Conservation (phyloP, 2,797 vertebrate genomes). For the Muraenolepis orangiensis region DNA sequence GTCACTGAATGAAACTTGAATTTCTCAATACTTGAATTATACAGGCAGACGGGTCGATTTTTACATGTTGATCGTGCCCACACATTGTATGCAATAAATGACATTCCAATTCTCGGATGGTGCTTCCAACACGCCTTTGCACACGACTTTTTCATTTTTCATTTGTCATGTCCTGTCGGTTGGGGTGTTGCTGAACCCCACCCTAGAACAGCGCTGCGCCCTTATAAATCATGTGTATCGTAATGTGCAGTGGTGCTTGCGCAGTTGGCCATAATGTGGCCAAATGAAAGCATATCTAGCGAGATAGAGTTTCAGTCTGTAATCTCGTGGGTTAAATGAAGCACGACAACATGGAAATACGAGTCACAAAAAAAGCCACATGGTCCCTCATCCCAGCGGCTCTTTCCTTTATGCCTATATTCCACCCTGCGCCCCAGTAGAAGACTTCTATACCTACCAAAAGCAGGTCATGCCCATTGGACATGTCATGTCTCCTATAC, state of each 20-base stretch:
- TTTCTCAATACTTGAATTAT: slow-evolving; percentile 4
- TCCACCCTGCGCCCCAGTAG: background rate
- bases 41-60: background rate
- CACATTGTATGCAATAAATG: slow-evolving; percentile 27
- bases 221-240: background rate
- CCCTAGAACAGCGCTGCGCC: slow-evolving; percentile 22
- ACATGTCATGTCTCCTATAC: background rate
- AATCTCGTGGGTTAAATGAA: background rate
- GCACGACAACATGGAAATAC: background rate
- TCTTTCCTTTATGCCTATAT: background rate
- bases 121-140: slow-evolving; percentile 29
- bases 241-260: background rate
- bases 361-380: background rate
- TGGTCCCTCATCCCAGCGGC: background rate
- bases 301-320: background rate
- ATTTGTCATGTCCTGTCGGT: slow-evolving; percentile 34
- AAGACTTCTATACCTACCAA: background rate
- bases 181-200: slow-evolving; percentile 33
- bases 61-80: background rate
- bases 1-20: background rate
- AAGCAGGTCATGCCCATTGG: background rate
- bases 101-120: background rate
- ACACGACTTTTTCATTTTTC: slow-evolving; percentile 53
- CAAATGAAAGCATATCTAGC: background rate
- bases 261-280: background rate